phyloP scores from a whole-genome alignment of 2,113 vertebrate species.

The Coracopsis vasa region DNA sequence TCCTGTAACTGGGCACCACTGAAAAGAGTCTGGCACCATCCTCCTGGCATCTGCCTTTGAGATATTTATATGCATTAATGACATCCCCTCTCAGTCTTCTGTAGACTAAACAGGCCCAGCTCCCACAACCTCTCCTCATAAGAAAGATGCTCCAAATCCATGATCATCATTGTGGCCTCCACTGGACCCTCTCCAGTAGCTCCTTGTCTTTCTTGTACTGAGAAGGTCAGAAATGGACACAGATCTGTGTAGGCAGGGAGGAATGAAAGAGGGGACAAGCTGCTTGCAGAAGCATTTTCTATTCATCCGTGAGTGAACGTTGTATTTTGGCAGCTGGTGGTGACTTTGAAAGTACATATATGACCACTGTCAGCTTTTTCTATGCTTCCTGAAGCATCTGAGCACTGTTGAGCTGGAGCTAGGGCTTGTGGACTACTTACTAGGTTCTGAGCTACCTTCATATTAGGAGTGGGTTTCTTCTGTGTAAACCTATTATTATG shows the following conservation, averaged over 20 bases:
- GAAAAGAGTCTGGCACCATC: too few species aligned
- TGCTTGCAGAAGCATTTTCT: background rate
- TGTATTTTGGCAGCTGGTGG: background rate
- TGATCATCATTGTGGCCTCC: too few species aligned
- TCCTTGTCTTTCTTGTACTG: too few species aligned
- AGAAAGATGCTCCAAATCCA: too few species aligned
- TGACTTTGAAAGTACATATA: background rate
- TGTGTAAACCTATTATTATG: background rate
- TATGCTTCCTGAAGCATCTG: background rate
- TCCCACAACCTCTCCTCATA: too few species aligned
- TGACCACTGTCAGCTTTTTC: background rate
- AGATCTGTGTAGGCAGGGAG: background rate
- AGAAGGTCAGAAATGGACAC: too few species aligned
- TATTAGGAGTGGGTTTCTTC: background rate
- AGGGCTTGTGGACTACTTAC: background rate
- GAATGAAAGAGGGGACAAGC: background rate
- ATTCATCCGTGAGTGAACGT: background rate
- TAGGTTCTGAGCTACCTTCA: background rate
- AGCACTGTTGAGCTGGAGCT: background rate
- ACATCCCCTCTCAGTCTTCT: too few species aligned
- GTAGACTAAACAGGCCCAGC: too few species aligned
- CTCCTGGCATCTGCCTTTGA: too few species aligned
- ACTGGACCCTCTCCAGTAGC: too few species aligned
- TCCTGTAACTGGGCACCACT: too few species aligned
- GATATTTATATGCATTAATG: too few species aligned